Conservation (phyloP, 2,113 vertebrate species). For the Salminus brasiliensis region DNA sequence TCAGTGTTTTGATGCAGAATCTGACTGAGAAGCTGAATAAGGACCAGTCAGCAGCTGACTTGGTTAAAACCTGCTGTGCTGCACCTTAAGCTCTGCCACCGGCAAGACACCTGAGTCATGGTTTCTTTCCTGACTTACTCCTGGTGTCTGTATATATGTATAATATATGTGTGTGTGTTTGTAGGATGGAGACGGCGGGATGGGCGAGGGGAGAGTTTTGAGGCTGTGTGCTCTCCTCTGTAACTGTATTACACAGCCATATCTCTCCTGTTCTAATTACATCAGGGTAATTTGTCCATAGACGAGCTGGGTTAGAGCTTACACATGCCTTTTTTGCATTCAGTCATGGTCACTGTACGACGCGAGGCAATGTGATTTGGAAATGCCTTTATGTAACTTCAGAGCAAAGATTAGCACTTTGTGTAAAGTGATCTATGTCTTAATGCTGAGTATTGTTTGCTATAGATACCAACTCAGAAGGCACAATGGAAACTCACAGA, state of each 20-base stretch:
- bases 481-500: constrained; percentile 19
- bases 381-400: constrained; percentile 10
- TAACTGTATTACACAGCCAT: constrained; percentile 69
- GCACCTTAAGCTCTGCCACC: background rate
- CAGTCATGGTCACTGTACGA: constrained; percentile 62
- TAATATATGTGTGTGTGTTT: background rate
- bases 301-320: constrained; percentile 68
- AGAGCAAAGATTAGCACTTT: background rate
- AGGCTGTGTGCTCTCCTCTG: constrained; percentile 39
- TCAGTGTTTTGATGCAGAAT: constrained; percentile 33
- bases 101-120: constrained; percentile 48
- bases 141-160: background rate
- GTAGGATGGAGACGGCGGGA: background rate
- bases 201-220: constrained; percentile 45
- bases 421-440: constrained; percentile 13
- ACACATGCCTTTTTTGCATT: constrained; percentile 65
- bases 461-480: constrained; percentile 27
- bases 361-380: constrained; percentile 59
- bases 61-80: background rate
- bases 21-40: constrained; percentile 40
- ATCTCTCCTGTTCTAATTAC: constrained; percentile 71
- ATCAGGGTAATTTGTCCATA: constrained; percentile 73
- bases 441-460: constrained; percentile 18
- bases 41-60: constrained; percentile 50
- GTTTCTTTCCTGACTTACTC: constrained; percentile 15